A percentile compares a stretch with the other conserved stretches of the same genome.
Conservation (phyloP, 2,797 vertebrate genomes). For the Gadopsis bispinosus region DNA sequence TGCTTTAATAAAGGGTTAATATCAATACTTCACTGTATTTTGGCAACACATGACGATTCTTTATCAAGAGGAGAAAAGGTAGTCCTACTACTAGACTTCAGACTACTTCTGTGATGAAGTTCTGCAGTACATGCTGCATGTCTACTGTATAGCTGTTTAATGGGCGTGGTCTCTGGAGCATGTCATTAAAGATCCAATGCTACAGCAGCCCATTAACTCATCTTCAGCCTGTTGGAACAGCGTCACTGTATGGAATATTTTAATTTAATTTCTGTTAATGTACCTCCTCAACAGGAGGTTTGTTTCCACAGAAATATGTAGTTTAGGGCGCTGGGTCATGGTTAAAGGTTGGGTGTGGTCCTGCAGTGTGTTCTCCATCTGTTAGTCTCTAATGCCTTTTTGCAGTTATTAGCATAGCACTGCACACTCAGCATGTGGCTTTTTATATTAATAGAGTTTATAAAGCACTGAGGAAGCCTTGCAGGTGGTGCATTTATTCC, state of each 20-base stretch:
- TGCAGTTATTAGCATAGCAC: slow-evolving; percentile 1
- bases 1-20: not conserved
- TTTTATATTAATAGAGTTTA: slow-evolving; percentile 40
- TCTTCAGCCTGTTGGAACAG: slow-evolving; percentile 61
- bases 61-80: slow-evolving; percentile 11
- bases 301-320: slow-evolving; percentile 28
- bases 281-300: slow-evolving; percentile 36
- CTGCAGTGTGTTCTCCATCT: slow-evolving; percentile 12
- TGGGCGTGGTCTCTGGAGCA: slow-evolving; percentile 53
- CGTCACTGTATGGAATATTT: slow-evolving; percentile 55
- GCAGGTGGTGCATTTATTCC: slow-evolving; percentile 19
- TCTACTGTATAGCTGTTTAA: slow-evolving; percentile 51
- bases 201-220: slow-evolving; percentile 67
- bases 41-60: not conserved
- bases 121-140: slow-evolving; percentile 25
- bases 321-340: slow-evolving; percentile 22
- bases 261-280: slow-evolving; percentile 70
- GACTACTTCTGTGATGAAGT: slow-evolving; percentile 34
- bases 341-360: slow-evolving; percentile 13
- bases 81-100: not conserved
- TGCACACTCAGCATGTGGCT: not conserved
- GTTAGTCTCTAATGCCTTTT: slow-evolving; percentile 17
- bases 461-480: slow-evolving; percentile 12
- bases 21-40: not conserved
- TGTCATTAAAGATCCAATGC: slow-evolving; percentile 65